Evolutionary conservation across 2,113 vertebrate genomes (phyloP).

Genomic region (Bubo scandiacus): DNA sequence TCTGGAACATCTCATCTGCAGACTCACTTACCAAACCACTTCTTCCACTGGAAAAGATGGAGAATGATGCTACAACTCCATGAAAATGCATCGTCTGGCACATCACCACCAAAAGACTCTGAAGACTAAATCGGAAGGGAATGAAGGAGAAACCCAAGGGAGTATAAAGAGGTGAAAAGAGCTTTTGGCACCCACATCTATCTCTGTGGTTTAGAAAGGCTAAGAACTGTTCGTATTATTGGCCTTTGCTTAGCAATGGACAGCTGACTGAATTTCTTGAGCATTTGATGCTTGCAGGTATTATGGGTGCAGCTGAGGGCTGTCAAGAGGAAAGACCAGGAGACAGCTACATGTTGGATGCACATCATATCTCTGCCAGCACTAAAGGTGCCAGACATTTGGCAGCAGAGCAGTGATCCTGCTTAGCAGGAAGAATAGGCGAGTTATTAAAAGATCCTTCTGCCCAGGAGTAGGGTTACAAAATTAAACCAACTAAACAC

Average conservation of each 20-base stretch:
- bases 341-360: constrained; percentile 46
- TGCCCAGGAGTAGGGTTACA: constrained; percentile 78
- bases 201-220: constrained; percentile 21
- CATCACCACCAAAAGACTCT: background rate
- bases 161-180: background rate
- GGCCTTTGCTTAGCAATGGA: background rate
- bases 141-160: background rate
- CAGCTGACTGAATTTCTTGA: background rate
- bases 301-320: background rate
- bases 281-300: background rate
- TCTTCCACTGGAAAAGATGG: background rate
- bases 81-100: background rate
- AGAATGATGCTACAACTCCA: background rate
- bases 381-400: constrained; percentile 21
- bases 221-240: background rate
- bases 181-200: constrained; percentile 11
- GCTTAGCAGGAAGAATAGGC: constrained; percentile 75
- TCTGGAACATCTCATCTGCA: background rate
- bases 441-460: constrained; percentile 81
- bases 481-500: constrained; percentile 57
- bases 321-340: constrained; percentile 57
- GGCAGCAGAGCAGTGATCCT: constrained; percentile 67
- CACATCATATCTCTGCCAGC: constrained; percentile 7
- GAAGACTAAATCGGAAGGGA: background rate
- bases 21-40: background rate